phyloP scores from a whole-genome alignment of 1,140 invertebrate species.

The Bombus breviceps region DNA sequence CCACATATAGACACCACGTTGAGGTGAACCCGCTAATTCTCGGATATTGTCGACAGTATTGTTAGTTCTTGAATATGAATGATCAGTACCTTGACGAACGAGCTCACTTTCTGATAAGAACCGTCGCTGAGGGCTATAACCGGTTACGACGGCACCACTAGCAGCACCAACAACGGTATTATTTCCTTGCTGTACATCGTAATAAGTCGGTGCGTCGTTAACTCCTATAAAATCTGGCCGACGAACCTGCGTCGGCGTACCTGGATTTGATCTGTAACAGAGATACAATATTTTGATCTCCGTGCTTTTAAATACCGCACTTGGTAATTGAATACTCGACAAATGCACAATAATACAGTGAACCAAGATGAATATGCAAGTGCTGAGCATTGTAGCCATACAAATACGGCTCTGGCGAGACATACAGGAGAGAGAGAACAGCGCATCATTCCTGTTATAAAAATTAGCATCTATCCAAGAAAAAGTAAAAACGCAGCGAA shows the following conservation, averaged over 20 bases:
- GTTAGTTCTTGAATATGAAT: constrained; percentile 82
- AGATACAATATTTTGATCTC: constrained; percentile 35
- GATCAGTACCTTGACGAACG: constrained; percentile 86
- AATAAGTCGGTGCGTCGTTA: constrained; percentile 82
- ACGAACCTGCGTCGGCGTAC: constrained; percentile 92
- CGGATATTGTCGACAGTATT: constrained; percentile 86
- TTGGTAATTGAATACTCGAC: constrained; percentile 61
- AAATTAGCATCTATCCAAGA: constrained; percentile 75
- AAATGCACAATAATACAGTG: constrained; percentile 67
- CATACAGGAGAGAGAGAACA: constrained; percentile 73
- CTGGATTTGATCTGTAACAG: constrained; percentile 91
- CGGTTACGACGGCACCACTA: constrained; percentile 73
- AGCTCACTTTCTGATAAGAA: constrained; percentile 94
- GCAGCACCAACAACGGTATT: constrained; percentile 56
- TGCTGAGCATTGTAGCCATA: constrained; percentile 81
- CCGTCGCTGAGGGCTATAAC: constrained; percentile 89
- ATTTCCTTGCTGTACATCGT: constrained; percentile 80
- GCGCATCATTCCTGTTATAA: constrained; percentile 76
- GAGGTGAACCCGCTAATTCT: constrained; percentile 92
- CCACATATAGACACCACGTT: constrained; percentile 92
- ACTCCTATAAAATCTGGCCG: constrained; percentile 93
- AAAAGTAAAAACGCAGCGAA: constrained; percentile 70
- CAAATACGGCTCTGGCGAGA: constrained; percentile 79
- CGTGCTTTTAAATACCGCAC: background rate
- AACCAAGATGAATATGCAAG: constrained; percentile 76